Base-by-base conservation (phyloP, 1,140 invertebrate species). In the Gyrodactylus salaris region DNA sequence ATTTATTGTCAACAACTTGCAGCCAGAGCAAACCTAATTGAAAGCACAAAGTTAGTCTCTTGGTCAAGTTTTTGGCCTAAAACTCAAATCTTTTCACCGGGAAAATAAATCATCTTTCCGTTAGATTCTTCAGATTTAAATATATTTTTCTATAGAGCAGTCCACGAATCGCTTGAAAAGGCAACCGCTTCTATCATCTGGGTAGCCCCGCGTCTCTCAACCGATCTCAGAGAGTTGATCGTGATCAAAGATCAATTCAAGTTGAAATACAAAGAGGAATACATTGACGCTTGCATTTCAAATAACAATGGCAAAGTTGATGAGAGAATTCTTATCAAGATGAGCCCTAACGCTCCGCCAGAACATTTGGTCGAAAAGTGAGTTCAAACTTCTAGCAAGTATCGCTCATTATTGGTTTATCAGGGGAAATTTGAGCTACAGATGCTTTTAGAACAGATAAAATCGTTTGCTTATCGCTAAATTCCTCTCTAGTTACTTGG, bases 161-260 rank as follows among this genome's bases (percentile, higher is more conserved):
- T 98, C 1, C 94, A 98, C 79, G 89, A 91, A 75, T 92, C 92
- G 1, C 82, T 99, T 25, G 87, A 89, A 26, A 94, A 98, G 83
- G 87, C 93, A 1, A 89, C 98, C 76, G 92, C 91, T 1, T 94
- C 87, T 77, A 82, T 99, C 19, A 87, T 99, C 74, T 99, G 95
- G 95, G 89, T 89, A 1, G 87, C 91, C 68, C 92, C 93, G 0
- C 84, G 92, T 34, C 76, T 86, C 20, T 80, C 81, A 70, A 78
- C 79, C 68, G 80, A 83, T 75, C 76, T 82, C 21, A 68, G 75
- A 26, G 79, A 82, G 75, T 81, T 94, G n/a, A 90, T 94, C 84
- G 81, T 89, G 0, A 89, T 98, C 76, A 84, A 87, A 16, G 91
- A 96, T 76, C 86, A 95, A 72, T 83, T 99, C 54, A 85, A 87